Evolutionary conservation across 2,113 vertebrate species (phyloP), one percentile per base, ranked within the genome.

Genomic region (Pachycephala philippinensis): DNA sequence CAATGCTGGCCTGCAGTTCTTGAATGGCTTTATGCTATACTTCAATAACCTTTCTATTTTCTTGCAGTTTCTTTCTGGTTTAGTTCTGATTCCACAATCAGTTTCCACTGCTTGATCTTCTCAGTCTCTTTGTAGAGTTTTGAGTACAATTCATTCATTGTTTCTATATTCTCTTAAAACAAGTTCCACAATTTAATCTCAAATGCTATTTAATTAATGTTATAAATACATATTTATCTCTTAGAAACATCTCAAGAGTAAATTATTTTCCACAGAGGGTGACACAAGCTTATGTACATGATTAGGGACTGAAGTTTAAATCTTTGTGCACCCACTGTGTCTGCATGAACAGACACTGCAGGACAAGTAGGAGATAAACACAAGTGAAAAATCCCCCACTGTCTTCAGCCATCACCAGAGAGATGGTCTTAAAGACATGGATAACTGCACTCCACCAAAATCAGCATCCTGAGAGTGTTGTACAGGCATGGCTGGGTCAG

Each of bases 61-160:
- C 99, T 95, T 99, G 98, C 49, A 99, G 95, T 96, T 98, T 84
- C 96, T 98, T 92, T 99, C 98, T 86, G 44, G 22, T 27, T 61
- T 98, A 98, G 89, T 66, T 99, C 98, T 94, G 96, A 98, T 84
- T 99, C 98, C 71, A 97, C 87, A 94, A 87, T 97, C 44, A 98
- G 60, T 97, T 99, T 99, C 99, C 99, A 99, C 44, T 45, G 96
- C 95, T 98, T 99, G 71, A 99, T 98, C 97, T 99, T 99, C 94
- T 99, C 99, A 91, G 98, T 98, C 90, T 99, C 99, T 95, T 99
- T 98, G 97, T 98, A 21, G 13, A 40, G 94, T 95, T 98, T 99
- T 92, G 98, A 98, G 97, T 98, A 99, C 50, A 99, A 95, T 81
- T 98, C 98, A 90, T 97, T 98, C 79, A 98, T 96, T 84, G 91